Evolutionary conservation across 1,140 invertebrate genomes (phyloP).

Genomic region (Drosophila nigromelanica): DNA sequence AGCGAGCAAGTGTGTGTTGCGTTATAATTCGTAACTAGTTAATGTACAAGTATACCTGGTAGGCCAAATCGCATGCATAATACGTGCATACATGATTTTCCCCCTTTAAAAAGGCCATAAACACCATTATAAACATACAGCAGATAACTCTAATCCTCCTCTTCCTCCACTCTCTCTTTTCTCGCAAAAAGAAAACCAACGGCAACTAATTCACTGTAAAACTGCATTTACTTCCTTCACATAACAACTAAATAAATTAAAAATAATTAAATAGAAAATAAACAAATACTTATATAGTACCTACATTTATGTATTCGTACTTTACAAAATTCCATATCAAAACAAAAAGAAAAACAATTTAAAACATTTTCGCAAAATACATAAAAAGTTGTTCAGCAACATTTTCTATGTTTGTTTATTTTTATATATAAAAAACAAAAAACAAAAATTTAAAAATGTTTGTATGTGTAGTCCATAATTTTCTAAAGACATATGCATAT

Average conservation of each 20-base stretch:
- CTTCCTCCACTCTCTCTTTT: slow-evolving; percentile 36
- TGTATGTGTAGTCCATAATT: slow-evolving; percentile 77
- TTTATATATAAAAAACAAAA: slow-evolving; percentile 53
- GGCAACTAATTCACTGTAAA: slow-evolving; percentile 54
- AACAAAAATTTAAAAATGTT: slow-evolving; percentile 48
- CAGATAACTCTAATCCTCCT: slow-evolving; percentile 25
- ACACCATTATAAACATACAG: slow-evolving; percentile 22
- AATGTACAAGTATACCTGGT: slow-evolving; percentile 59
- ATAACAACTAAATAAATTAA: slow-evolving; percentile 47
- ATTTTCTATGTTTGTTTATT: slow-evolving; percentile 75
- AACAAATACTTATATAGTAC: slow-evolving; percentile 28
- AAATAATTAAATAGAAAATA: slow-evolving; percentile 13
- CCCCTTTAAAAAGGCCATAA: slow-evolving; percentile 5
- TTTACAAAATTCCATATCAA: slow-evolving; percentile 66
- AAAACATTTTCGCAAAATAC: slow-evolving; percentile 32
- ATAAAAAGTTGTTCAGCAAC: slow-evolving; percentile 59
- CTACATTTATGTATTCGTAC: slow-evolving; percentile 59
- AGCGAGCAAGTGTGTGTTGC: neutral
- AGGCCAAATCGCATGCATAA: slow-evolving; percentile 47
- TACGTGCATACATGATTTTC: slow-evolving; percentile 22
- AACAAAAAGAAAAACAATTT: slow-evolving; percentile 22
- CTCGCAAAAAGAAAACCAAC: slow-evolving; percentile 6
- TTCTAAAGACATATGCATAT: slow-evolving; percentile 63
- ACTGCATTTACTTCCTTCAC: slow-evolving; percentile 61
- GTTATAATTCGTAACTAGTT: slow-evolving; percentile 30